phyloP scores from a whole-genome alignment of 2,113 vertebrate species.

The Spilogale gracilis region DNA sequence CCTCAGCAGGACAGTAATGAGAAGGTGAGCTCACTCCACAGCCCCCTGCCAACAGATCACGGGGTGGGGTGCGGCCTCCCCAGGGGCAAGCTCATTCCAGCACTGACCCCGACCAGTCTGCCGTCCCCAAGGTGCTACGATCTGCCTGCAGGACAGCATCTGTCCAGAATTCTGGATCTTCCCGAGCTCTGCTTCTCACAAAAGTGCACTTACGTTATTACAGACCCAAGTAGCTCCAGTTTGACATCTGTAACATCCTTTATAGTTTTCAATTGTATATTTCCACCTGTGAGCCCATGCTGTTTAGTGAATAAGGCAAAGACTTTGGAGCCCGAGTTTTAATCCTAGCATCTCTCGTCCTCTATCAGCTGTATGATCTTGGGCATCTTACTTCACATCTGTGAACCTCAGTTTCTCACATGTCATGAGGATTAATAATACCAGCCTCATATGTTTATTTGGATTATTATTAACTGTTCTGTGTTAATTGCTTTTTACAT shows the following conservation, averaged over 20 bases:
- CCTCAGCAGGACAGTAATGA: constrained; percentile 56
- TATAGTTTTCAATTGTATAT: neutral
- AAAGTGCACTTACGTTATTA: neutral
- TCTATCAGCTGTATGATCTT: neutral
- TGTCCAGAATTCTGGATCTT: neutral
- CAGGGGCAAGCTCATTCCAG: neutral
- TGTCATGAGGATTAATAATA: neutral
- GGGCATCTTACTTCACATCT: neutral
- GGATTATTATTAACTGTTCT: neutral
- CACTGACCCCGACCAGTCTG: neutral
- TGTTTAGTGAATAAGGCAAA: neutral
- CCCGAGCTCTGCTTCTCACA: neutral
- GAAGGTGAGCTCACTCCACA: neutral
- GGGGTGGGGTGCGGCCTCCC: neutral
- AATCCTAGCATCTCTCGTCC: neutral
- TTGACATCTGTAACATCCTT: neutral
- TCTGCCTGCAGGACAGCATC: neutral
- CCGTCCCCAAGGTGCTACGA: neutral
- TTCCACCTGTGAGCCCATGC: neutral
- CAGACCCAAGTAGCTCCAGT: too few relatives aligned
- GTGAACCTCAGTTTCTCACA: neutral
- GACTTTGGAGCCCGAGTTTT: neutral
- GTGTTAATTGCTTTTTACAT: neutral
- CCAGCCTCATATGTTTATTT: neutral
- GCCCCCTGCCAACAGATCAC: neutral